Base-by-base conservation (phyloP, 64 coral and sea anemone species). In the Exaiptasia diaphana region DNA sequence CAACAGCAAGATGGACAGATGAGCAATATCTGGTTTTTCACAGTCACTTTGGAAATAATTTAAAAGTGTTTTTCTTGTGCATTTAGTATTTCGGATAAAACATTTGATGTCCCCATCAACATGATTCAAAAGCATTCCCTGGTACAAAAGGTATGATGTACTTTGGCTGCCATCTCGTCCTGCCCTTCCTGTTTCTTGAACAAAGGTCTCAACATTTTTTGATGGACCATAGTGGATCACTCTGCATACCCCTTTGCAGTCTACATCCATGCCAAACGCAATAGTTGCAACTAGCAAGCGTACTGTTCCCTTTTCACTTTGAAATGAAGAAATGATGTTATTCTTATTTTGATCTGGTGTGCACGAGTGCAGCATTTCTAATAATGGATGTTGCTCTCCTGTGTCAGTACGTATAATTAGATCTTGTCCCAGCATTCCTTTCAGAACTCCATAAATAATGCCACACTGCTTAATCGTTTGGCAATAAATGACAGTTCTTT, bases 341-440 rank as follows among this genome's bases (percentile, higher is more conserved):
- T 86, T 45, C 35, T 93, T 86, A 35, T 86, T 93, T 35, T 38
- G 64, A 32, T 60, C 54, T 39, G 90, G 82, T 42, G 90, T 92
- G 68, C 82, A 80, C 11, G 82, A 85, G 44, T 93, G 82, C 4
- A 93, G 76, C 82, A 93, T 93, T 50, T 86, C 90, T 23, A 93
- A n/a, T 71, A n/a, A 26, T 21, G 64, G 45, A 43, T 61, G 13
- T 46, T 8, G 1, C 53, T 60, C 26, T 24, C 5, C 50, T 56
- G 13, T 4, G 14, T 8, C 49, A 15, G 13, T n/a, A 34, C 32
- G 12, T 8, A 33, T 22, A 40, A 41, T 58, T 31, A 88, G 15
- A 14, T 59, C 30, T 7, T 38, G 5, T 50, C 77, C 76, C 46
- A 90, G 55, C 38, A 82, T 82, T 7, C 28, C 76, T 48, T 73